Conservation (phyloP, 2,113 vertebrate species). For the Rhinichthys klamathensis region DNA sequence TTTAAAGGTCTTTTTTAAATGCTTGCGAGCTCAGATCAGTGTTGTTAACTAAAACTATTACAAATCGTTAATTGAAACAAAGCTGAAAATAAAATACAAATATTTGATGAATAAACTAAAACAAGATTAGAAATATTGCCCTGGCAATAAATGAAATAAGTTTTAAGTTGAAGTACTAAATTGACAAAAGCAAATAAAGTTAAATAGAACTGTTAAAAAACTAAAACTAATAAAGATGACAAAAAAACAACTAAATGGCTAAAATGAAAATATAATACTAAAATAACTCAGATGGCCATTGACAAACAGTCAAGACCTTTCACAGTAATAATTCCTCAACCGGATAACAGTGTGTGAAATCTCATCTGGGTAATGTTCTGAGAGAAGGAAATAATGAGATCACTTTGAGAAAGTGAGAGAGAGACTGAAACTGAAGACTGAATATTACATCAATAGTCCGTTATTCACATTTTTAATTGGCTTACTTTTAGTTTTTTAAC, state of each 20-base stretch:
- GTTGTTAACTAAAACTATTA: not conserved
- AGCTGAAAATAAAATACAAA: not conserved
- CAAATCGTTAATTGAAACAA: not conserved
- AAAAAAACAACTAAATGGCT: not conserved
- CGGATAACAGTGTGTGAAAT: constrained; percentile 32
- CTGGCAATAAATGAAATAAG: not conserved
- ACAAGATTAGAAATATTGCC: no score
- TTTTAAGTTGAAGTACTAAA: not conserved
- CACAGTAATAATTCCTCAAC: constrained; percentile 24
- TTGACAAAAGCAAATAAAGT: not conserved
- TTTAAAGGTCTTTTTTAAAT: not conserved
- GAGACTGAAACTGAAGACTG: not conserved
- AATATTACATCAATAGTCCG: not conserved
- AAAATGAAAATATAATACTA: not conserved
- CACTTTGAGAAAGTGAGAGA: constrained; percentile 38
- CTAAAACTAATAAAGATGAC: not conserved
- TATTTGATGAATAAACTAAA: not conserved
- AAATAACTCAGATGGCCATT: not conserved
- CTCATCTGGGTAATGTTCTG: constrained; percentile 35
- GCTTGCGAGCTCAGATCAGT: not conserved
- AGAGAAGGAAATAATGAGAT: constrained; percentile 33
- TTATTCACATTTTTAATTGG: not conserved
- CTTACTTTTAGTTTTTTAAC: not conserved
- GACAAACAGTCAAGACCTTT: constrained; percentile 21
- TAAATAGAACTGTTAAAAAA: not conserved